phyloP scores from a whole-genome alignment of 2,888 invertebrate genomes.

The Zygogramma bicolorata region DNA sequence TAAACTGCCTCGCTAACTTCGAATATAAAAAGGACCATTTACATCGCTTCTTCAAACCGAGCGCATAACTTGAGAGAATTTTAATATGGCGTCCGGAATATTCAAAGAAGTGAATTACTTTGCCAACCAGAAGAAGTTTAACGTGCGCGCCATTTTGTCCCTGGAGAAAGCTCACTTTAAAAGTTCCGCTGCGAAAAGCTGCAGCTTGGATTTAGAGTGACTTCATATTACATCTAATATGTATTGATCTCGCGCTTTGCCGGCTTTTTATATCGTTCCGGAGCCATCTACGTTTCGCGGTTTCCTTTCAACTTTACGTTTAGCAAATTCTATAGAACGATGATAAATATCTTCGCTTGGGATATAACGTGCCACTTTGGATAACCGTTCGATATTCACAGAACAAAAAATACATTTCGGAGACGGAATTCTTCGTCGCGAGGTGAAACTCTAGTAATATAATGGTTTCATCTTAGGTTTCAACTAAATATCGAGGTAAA shows the following conservation, averaged over 20 bases:
- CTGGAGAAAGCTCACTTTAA: slow-evolving; percentile 63
- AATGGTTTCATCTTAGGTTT: no score
- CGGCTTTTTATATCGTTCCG: slow-evolving; percentile 56
- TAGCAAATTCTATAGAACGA: slow-evolving; percentile 34
- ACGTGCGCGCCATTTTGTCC: slow-evolving; percentile 63
- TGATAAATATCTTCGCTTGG: slow-evolving; percentile 31
- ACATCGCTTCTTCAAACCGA: slow-evolving; percentile 56
- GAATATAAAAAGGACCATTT: slow-evolving; percentile 62
- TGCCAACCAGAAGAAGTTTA: slow-evolving; percentile 45
- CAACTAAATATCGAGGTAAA: no score
- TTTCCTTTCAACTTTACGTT: slow-evolving; percentile 43
- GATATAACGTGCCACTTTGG: slow-evolving; percentile 32
- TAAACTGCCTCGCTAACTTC: slow-evolving; percentile 38
- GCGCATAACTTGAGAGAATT: slow-evolving; percentile 54
- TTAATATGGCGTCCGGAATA: slow-evolving; percentile 60
- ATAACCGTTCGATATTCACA: slow-evolving; percentile 25
- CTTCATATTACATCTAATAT: slow-evolving; percentile 63
- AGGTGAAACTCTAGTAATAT: no score
- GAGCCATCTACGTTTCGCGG: slow-evolving; percentile 48
- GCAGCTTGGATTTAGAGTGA: slow-evolving; percentile 52
- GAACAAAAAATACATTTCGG: not conserved
- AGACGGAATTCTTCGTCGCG: no score
- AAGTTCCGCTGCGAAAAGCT: slow-evolving; percentile 51
- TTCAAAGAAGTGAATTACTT: slow-evolving; percentile 61
- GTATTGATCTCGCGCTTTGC: slow-evolving; percentile 49